Conservation (phyloP, 2,113 vertebrate genomes). For the Actinemys pallida region DNA sequence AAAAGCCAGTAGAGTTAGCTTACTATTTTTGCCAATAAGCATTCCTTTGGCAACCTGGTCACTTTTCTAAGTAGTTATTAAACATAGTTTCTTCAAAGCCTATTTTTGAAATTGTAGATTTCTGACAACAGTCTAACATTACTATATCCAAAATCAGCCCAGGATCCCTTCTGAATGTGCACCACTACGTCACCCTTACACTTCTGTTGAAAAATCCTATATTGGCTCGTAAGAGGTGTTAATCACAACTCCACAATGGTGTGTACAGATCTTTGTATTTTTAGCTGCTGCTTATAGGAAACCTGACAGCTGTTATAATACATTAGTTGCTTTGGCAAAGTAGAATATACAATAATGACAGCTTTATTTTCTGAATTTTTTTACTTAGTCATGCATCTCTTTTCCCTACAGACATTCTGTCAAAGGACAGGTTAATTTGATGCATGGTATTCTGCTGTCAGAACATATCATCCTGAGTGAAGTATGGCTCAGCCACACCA, state of each 20-base stretch:
- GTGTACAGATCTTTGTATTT: slow-evolving; percentile 51
- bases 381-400: slow-evolving; percentile 18
- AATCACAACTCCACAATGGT: slow-evolving; percentile 57
- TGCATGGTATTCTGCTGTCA: neutral
- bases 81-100: neutral
- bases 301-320: slow-evolving; percentile 61
- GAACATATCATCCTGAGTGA: neutral
- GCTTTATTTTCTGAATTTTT: slow-evolving; percentile 49
- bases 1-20: neutral
- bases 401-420: neutral
- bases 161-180: neutral
- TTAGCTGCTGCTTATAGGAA: slow-evolving; percentile 68
- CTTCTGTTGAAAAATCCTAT: slow-evolving; percentile 52
- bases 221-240: slow-evolving; percentile 36
- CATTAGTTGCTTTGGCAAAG: slow-evolving; percentile 48
- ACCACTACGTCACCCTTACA: neutral
- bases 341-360: slow-evolving; percentile 41
- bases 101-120: slow-evolving; percentile 21
- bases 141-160: slow-evolving; percentile 10
- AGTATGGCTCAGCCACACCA: neutral
- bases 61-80: neutral
- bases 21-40: neutral
- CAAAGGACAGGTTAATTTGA: neutral
- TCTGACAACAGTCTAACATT: slow-evolving; percentile 34
- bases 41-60: neutral